Evolutionary conservation across 2,888 invertebrate genomes (phyloP).

Genomic region (Lithophane ornitopus): DNA sequence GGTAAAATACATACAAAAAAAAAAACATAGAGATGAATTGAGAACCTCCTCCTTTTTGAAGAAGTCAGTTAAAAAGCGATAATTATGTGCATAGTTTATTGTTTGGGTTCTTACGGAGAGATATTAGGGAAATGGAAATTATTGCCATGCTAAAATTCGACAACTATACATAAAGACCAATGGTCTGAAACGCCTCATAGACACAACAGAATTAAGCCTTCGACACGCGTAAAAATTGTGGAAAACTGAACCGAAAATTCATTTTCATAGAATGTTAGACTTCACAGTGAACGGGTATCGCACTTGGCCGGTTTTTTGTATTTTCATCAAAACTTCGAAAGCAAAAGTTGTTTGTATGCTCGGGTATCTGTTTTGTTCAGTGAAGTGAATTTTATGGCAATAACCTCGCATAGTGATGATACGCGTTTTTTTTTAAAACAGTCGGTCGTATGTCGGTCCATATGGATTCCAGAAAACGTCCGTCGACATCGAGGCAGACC

Average conservation of each 20-base stretch:
- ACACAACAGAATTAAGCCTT: not conserved
- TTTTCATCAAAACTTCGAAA: constrained; percentile 24
- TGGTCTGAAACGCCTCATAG: not conserved
- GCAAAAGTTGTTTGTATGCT: not conserved
- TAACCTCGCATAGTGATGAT: no score
- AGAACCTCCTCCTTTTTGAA: no score
- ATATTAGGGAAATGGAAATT: not conserved
- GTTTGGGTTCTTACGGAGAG: not conserved
- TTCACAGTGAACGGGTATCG: constrained; percentile 18
- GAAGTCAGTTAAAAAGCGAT: no score
- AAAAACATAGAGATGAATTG: no score
- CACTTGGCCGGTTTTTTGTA: no score
- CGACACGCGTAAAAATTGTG: not conserved
- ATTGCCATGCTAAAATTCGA: not conserved
- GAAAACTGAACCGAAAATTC: constrained; percentile 14
- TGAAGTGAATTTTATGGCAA: constrained; percentile 3
- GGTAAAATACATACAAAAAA: no score
- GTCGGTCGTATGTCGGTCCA: no score
- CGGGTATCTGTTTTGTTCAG: not conserved
- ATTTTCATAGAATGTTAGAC: constrained; percentile 27
- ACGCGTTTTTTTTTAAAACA: no score
- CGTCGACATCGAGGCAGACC: no score
- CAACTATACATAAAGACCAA: not conserved
- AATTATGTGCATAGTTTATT: not conserved
- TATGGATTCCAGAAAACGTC: no score